These are phyloP conservation scores for Drosophila virilis DNA, from an alignment of 1,140 invertebrate species.

Conservation along the genomic window DNA sequence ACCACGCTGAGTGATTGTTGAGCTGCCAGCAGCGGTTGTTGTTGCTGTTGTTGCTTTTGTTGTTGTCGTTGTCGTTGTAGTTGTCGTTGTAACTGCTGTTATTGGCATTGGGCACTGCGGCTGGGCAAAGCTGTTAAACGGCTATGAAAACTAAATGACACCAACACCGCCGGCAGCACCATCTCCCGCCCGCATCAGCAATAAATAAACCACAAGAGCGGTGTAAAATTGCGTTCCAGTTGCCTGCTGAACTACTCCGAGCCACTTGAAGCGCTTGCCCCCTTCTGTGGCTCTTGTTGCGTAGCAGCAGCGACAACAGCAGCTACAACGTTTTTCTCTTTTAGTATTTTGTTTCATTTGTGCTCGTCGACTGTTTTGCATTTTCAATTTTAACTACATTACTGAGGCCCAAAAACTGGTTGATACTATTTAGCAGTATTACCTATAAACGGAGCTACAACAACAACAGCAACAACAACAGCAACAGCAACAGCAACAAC, in stretches of 20 bases:
- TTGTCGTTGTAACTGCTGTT: slow-evolving; percentile 22
- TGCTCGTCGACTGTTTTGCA: slow-evolving; percentile 45
- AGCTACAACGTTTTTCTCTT: slow-evolving; percentile 16
- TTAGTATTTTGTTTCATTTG: slow-evolving; percentile 42
- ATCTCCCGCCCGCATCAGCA: slow-evolving; percentile 17
- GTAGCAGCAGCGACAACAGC: slow-evolving; percentile 14
- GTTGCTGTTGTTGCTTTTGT: slow-evolving; percentile 20
- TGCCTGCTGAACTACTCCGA: slow-evolving; percentile 56
- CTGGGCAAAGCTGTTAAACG: slow-evolving; percentile 47
- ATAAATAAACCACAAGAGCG: slow-evolving; percentile 48
- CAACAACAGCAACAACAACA: slow-evolving; percentile 15
- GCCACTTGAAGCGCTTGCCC: slow-evolving; percentile 29
- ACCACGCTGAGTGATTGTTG: slow-evolving; percentile 48
- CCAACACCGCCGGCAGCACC: slow-evolving; percentile 16
- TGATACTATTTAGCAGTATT: slow-evolving; percentile 36
- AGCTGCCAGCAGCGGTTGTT: slow-evolving; percentile 21
- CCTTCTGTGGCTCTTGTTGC: slow-evolving; percentile 18
- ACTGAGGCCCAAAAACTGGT: slow-evolving; percentile 49
- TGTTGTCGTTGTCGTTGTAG: slow-evolving; percentile 25
- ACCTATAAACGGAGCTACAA: slow-evolving; percentile 19
- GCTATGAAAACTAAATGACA: slow-evolving; percentile 53
- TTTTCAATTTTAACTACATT: slow-evolving; percentile 43
- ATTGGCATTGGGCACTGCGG: background rate
- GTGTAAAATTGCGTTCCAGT: slow-evolving; percentile 56
- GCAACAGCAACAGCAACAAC: slow-evolving; percentile 14